Percentiles rank a stretch among this genome's conserved stretches.
These are phyloP conservation scores for Cranoglanis bouderius DNA, from an alignment of 2,113 vertebrate species.

Conservation along the genomic window DNA sequence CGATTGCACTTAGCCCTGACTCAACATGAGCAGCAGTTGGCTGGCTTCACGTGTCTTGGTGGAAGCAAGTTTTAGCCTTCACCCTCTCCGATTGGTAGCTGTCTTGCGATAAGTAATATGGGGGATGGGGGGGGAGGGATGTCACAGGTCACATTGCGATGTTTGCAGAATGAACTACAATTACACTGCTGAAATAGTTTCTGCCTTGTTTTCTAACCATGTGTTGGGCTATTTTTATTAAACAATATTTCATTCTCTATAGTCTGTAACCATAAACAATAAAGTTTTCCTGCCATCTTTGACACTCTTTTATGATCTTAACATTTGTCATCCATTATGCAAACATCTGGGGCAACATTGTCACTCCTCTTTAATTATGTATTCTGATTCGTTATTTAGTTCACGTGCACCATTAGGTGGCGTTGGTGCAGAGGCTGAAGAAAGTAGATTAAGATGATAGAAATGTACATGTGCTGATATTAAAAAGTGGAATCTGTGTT, in stretches of 20 bases:
- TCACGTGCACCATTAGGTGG: not conserved
- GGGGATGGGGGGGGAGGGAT: not conserved
- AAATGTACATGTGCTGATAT: not conserved
- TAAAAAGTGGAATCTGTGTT: not conserved
- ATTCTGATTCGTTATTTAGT: not conserved
- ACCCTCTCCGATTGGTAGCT: not conserved
- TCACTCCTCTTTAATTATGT: not conserved
- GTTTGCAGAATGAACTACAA: not conserved
- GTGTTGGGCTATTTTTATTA: not conserved
- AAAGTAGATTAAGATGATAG: not conserved
- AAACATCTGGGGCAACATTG: not conserved
- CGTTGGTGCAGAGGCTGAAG: not conserved
- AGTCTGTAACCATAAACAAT: constrained; percentile 14
- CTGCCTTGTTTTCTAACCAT: not conserved
- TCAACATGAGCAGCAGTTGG: not conserved
- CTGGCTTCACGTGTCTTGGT: not conserved
- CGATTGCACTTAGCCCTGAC: not conserved
- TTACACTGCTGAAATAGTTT: not conserved
- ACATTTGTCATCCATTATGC: not conserved
- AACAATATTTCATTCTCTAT: not conserved
- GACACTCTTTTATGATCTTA: not conserved
- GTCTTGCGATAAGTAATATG: no score
- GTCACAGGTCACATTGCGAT: not conserved
- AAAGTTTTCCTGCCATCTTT: constrained; percentile 5
- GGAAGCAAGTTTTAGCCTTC: not conserved